Base-by-base conservation (phyloP, 2,113 vertebrate species). In the Erythrocercus mccallii region DNA sequence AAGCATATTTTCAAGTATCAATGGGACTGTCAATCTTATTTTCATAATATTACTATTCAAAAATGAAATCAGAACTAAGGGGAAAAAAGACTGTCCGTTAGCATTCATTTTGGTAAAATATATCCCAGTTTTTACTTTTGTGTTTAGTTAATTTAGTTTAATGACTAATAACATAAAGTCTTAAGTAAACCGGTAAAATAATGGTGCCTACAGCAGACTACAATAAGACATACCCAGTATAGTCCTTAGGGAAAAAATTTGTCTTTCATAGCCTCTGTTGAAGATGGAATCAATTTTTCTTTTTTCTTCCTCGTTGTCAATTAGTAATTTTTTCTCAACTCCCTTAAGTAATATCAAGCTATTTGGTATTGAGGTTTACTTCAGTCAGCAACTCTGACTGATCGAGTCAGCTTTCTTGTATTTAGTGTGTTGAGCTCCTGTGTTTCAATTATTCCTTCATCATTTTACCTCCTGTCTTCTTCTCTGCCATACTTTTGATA, bases 381-480 rank as follows among this genome's bases (percentile, higher is more conserved):
- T 71, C 58, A 62, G 83, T 91, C 91, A 88, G 77, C 64, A 92
- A 15, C 70, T 87, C 47, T 84, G 51, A 62, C 51, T 86, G 84
- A 91, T 81, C 0, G 0, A 91, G 73, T 78, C 60, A 94, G 51
- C 64, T 94, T 91, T 96, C 72, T 83, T 84, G 38, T 0, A 88
- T 92, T 89, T 56, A 33, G 65, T 86, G 42, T 58, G 64, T 88
- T 94, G 90, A 84, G 20, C 24, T 81, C 27, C 64, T 56, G 38
- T 60, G 76, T 62, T 97, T 93, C 95, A 78, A 86, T 94, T 93
- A 93, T 78, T 94, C 47, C 64, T 62, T 68, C 83, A 83, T 96
- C 80, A 78, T 92, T 97, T 93, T 93, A 40, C 50, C 86, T 92
- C 30, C 57, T 45, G 72, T 93, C 87, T 85, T 35, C n/a, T 64